phyloP scores from a whole-genome alignment of 2,888 invertebrate genomes.

The Drosophila greeni region DNA sequence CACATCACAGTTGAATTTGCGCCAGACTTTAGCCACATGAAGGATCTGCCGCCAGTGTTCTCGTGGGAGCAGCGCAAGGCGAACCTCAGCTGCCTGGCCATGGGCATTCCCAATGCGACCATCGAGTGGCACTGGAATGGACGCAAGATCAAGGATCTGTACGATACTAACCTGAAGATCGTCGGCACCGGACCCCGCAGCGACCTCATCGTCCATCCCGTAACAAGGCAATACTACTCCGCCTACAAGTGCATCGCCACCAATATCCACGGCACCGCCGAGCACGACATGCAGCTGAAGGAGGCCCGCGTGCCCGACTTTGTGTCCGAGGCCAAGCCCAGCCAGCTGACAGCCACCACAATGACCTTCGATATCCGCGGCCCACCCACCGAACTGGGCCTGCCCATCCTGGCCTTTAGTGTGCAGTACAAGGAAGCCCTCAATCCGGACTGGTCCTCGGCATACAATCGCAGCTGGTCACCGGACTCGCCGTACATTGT shows the following conservation, averaged over 20 bases:
- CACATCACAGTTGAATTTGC: conserved; percentile 90
- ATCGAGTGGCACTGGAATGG: conserved; percentile 89
- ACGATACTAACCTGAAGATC: conserved; percentile 81
- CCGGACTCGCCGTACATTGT: conserved; percentile 88
- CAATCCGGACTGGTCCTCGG: conserved; percentile 84
- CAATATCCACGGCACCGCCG: conserved; percentile 86
- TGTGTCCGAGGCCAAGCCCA: conserved; percentile 83
- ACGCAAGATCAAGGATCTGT: conserved; percentile 80
- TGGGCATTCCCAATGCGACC: conserved; percentile 93
- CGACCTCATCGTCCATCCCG: conserved; percentile 84
- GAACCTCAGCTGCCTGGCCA: conserved; percentile 92
- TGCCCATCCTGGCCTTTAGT: conserved; percentile 86
- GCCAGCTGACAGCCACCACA: conserved; percentile 89
- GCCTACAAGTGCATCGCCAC: conserved; percentile 90
- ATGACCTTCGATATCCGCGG: conserved; percentile 88
- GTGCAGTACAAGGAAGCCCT: conserved; percentile 86
- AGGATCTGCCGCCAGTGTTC: conserved; percentile 86
- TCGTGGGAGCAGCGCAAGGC: conserved; percentile 90
- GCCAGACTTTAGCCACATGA: conserved; percentile 87
- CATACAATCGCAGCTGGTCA: conserved; percentile 88
- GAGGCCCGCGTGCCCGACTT: conserved; percentile 86
- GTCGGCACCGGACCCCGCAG: conserved; percentile 86
- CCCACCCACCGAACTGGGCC: conserved; percentile 86
- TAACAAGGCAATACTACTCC: conserved; percentile 84
- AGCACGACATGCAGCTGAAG: conserved; percentile 84